Percentiles rank a stretch among this genome's conserved stretches.
Evolutionary conservation across 1,140 invertebrate genomes (phyloP).

Genomic region (Bombus confusus): DNA sequence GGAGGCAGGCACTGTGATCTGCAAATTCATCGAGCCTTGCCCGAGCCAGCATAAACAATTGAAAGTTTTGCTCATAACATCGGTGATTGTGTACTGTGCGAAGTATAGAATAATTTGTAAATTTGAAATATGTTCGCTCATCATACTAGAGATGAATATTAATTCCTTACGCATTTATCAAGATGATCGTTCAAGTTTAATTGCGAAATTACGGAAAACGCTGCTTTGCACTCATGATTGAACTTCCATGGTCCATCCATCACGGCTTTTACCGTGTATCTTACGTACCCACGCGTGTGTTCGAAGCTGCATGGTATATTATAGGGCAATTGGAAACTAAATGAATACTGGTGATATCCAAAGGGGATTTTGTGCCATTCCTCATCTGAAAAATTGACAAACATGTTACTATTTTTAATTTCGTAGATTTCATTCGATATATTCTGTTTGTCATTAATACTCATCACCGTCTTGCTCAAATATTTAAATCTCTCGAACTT

Average conservation of each 20-base stretch:
- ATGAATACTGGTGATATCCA: slow-evolving; percentile 82
- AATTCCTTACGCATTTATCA: slow-evolving; percentile 39
- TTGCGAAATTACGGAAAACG: slow-evolving; percentile 80
- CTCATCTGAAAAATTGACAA: slow-evolving; percentile 33
- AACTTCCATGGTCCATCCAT: slow-evolving; percentile 84
- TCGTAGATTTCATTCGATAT: not conserved
- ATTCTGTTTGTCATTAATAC: not conserved
- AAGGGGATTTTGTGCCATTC: slow-evolving; percentile 55
- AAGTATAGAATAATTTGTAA: not conserved
- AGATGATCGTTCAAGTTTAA: slow-evolving; percentile 61
- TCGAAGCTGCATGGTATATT: slow-evolving; percentile 83
- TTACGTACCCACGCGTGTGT: slow-evolving; percentile 82
- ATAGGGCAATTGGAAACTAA: slow-evolving; percentile 82
- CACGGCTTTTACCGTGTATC: slow-evolving; percentile 84
- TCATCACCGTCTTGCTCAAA: not conserved
- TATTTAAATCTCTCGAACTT: not conserved
- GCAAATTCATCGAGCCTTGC: slow-evolving; percentile 83
- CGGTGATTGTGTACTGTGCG: slow-evolving; percentile 58
- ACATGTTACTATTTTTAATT: not conserved
- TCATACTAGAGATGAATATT: not conserved
- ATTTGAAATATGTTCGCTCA: not conserved
- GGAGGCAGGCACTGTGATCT: slow-evolving; percentile 83
- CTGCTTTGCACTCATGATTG: slow-evolving; percentile 81
- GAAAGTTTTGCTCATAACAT: slow-evolving; percentile 83
- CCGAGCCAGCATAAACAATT: slow-evolving; percentile 83